Base-by-base conservation (phyloP, 2,888 invertebrate species). In the Campopleginae sp. region DNA sequence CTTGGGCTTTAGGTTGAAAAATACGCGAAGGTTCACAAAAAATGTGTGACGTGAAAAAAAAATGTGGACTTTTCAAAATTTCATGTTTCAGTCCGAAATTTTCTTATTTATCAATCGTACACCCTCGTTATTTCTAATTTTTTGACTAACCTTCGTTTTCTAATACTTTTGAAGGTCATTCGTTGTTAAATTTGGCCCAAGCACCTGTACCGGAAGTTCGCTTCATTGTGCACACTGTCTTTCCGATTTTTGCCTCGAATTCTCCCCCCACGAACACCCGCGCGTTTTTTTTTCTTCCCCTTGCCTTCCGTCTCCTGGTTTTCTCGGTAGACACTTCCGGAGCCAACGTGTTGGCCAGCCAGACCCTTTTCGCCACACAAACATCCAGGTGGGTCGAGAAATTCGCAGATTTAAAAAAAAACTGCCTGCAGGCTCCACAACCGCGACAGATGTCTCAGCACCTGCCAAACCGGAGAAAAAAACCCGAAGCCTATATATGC, bases 401-500 rank as follows among this genome's bases (percentile, higher is more conserved):
- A 61, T 33, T 58, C 74, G 80, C 76, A 51, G 80, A 85, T 82
- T 82, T 77, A 8, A 14, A 65, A 75, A 38, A 83, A 61, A 42
- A 66, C 44, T n/a, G n/a, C n/a, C 31, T 27, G 27, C 38, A 65
- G 46, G 44, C 23, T 46, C 61, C 10, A 27, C 75, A 10, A n/a
- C 10, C 42, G 12, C n/a, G 82, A 68, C 82, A 80, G 82, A 82
- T 82, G 85, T 33, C 33, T 61, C 33, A 74, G 66, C 82, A 85
- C 80, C 82, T 85, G 82, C 72, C 76, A 63, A 80, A 80, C 23
- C 63, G 51, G 66, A 61, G 19, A 48, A 76, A 54, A 63, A 79
- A 80, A 14, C 27, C 19, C n/a, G n/a, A 70, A n/a, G 33, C 42
- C 38, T 48, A 51, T 10, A 38, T n/a, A 38, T 23, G 65, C 61